A percentile compares a stretch with the other conserved stretches of the same genome.
Conservation (phyloP, 2,888 invertebrate genomes). For the Xylota sylvarum region DNA sequence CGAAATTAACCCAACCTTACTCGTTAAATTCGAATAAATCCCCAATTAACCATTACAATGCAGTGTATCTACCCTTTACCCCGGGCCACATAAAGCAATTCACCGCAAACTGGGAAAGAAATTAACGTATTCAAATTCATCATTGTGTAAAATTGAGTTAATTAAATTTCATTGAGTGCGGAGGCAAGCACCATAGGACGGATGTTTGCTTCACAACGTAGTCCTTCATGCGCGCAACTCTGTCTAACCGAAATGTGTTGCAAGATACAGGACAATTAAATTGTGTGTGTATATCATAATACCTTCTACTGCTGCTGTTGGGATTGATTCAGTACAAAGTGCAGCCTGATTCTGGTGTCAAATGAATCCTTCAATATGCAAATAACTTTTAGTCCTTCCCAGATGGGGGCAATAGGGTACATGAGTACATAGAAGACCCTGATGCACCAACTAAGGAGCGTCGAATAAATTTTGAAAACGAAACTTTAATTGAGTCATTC, state of each 20-base stretch:
- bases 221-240: constrained; percentile 7
- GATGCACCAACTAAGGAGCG: constrained; percentile 13
- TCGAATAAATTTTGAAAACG: constrained; percentile 32
- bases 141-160: constrained; percentile 60
- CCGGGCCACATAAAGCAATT: neutral
- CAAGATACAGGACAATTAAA: constrained; percentile 21
- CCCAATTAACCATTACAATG: constrained; percentile 32
- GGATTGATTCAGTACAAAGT: neutral
- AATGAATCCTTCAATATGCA: constrained; percentile 26
- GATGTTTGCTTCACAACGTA: neutral
- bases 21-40: constrained; percentile 39
- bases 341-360: constrained; percentile 14
- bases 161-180: constrained; percentile 53
- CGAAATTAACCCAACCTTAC: constrained; percentile 28
- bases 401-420: neutral
- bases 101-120: constrained; percentile 10
- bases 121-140: constrained; percentile 51
- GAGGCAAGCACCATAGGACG: neutral
- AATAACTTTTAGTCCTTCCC: constrained; percentile 13
- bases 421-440: neutral
- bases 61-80: neutral
- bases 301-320: constrained; percentile 11
- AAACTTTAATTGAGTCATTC: constrained; percentile 45
- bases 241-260: neutral
- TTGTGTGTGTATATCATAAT: constrained; percentile 18